A percentile compares a stretch with the other conserved stretches of the same genome.
Conservation (phyloP, 2,797 vertebrate genomes). For the Columba guinea region DNA sequence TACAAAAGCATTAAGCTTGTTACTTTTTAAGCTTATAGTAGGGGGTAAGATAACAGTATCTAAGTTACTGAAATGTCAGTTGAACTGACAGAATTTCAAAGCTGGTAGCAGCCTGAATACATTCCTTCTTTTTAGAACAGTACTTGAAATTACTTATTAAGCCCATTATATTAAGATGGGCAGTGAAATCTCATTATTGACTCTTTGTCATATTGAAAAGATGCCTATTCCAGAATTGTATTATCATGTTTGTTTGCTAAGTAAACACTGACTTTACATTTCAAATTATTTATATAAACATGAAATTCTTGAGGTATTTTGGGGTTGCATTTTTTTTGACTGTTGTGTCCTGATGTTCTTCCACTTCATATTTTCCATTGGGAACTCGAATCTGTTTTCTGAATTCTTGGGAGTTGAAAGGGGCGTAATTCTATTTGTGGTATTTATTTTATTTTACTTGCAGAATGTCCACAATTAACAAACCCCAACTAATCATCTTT, state of each 20-base stretch:
- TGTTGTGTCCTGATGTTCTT: neutral
- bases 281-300: neutral
- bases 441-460: neutral
- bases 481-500: constrained; percentile 7
- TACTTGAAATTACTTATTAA: constrained; percentile 34
- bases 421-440: neutral
- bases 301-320: neutral
- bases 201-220: neutral
- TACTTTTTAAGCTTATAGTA: constrained; percentile 29
- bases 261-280: neutral
- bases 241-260: neutral
- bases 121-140: neutral
- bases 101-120: neutral
- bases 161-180: neutral
- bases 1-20: constrained; percentile 46
- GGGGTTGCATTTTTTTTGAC: neutral
- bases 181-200: neutral
- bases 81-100: constrained; percentile 35
- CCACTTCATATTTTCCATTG: neutral
- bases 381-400: neutral
- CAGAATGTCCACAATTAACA: constrained; percentile 2
- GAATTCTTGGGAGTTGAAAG: neutral
- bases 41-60: constrained; percentile 39
- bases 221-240: neutral
- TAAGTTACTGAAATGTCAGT: constrained; percentile 39